Base-by-base conservation (phyloP, 2,888 invertebrate genomes). In the Kuschelorhynchus macadamiae region DNA sequence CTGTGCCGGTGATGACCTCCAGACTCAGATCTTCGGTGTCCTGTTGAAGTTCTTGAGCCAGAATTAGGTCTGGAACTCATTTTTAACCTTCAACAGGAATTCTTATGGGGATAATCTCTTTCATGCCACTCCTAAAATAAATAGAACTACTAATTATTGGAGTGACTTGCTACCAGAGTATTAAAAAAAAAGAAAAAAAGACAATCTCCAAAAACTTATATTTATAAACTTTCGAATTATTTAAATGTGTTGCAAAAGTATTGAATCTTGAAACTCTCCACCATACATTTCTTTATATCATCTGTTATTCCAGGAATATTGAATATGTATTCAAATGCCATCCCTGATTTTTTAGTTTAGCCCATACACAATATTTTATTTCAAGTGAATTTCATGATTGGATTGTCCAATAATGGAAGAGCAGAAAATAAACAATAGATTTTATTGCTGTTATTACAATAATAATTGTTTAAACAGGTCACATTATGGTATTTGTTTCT, bases 21-120 rank as follows among this genome's bases (percentile, higher is more conserved):
- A 9, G 82, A 82, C 66, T 82, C 82, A 30, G 77, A 75, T 71
- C 82, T 75, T 71, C 80, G 77, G 56, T 83, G 82, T 49, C 78
- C 79, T 57, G 77, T 72, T 61, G 76, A 71, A 53, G 72, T 71
- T 72, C 75, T 76, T 25, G 77, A 74, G 56, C 76, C 77, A 66
- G 80, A 79, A 62, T 73, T 76, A 32, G 80, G 79, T 69, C 80
- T 76, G 64, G 77, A 75, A 71, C 74, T 80, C 81, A 81, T 81
- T 56, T 70, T 73, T 61, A 44, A 52, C 42, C 56, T 53, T 50
- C 67, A 67, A 61, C 67, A 49, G 55, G 61, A 39, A 11, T 18
- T n/a, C 4, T 32, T 14, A 5, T 21, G 11, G 16, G 21, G 17
- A 33, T n/a, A 11, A 11, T 46, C 2, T 17, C 33, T 33, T 12